These are phyloP conservation scores for Troides helena DNA, from an alignment of 2,888 invertebrate genomes.

Conservation along the genomic window DNA sequence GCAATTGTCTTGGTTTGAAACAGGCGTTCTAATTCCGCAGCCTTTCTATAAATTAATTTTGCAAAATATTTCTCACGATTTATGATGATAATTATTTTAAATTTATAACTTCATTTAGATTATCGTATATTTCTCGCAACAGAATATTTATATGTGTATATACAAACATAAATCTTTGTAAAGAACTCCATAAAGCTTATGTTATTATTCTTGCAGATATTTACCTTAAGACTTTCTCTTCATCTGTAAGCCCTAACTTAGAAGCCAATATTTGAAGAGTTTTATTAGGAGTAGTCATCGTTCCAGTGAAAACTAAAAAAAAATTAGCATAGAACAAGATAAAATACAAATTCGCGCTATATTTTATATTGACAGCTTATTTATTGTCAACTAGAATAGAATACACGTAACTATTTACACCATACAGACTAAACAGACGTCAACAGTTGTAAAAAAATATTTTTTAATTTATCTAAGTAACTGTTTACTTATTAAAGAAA, in stretches of 20 bases:
- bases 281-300: conserved; percentile 58
- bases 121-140: background rate
- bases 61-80: background rate
- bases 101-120: background rate
- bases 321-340: background rate
- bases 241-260: conserved; percentile 63
- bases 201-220: background rate
- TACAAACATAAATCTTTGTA: background rate
- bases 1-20: conserved; percentile 68
- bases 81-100: background rate
- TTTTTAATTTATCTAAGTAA: no score
- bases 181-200: background rate
- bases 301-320: conserved; percentile 8
- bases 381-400: background rate
- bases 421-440: background rate
- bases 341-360: conserved; percentile 19
- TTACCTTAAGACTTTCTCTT: conserved; percentile 66
- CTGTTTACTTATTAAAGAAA: no score
- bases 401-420: background rate
- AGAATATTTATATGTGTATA: no score
- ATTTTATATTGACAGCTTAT: conserved; percentile 4
- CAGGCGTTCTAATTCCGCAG: conserved; percentile 74
- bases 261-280: conserved; percentile 59
- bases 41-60: conserved; percentile 63
- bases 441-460: background rate